phyloP scores from a whole-genome alignment of 2,113 vertebrate genomes.

The Polypterus senegalus region DNA sequence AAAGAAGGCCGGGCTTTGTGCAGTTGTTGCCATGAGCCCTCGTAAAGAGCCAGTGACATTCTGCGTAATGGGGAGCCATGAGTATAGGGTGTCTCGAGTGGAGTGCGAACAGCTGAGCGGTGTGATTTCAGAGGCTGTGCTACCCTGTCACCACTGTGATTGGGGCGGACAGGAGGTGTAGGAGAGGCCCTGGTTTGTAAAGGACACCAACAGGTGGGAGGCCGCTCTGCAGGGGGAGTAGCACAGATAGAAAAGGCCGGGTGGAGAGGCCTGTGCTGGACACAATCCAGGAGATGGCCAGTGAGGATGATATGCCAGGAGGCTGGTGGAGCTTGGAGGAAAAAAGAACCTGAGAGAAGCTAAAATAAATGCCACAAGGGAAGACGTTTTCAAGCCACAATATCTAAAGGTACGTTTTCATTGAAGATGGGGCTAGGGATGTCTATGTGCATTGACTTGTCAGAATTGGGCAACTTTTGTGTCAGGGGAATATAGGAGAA shows the following conservation, averaged over 20 bases:
- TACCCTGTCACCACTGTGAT: slow-evolving; percentile 76
- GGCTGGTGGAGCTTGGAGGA: slow-evolving; percentile 16
- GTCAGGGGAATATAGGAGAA: too few species aligned
- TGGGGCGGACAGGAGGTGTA: slow-evolving; percentile 84
- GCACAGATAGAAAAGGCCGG: slow-evolving; percentile 70
- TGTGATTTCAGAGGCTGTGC: slow-evolving; percentile 71
- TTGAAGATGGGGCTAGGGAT: too few species aligned
- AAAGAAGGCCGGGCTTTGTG: slow-evolving; percentile 23
- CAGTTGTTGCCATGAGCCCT: slow-evolving; percentile 38
- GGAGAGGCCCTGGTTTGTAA: slow-evolving; percentile 69
- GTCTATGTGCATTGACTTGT: too few species aligned
- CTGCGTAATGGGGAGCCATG: slow-evolving; percentile 30
- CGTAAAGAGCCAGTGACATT: slow-evolving; percentile 44
- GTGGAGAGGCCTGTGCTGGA: slow-evolving; percentile 37
- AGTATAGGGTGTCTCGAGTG: slow-evolving; percentile 58
- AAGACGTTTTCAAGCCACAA: too few species aligned
- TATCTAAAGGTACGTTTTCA: too few species aligned
- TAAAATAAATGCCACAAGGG: too few species aligned
- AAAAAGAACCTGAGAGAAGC: slow-evolving; percentile 2
- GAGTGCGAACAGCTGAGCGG: slow-evolving; percentile 85
- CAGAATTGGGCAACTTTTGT: too few species aligned
- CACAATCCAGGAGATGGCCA: slow-evolving; percentile 43
- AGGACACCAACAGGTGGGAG: slow-evolving; percentile 90
- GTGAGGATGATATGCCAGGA: slow-evolving; percentile 27
- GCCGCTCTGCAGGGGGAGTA: slow-evolving; percentile 50